Evolutionary conservation across 2,888 invertebrate genomes (phyloP), one percentile per base, ranked within the genome.

Genomic region (Pemphredon lugubris): DNA sequence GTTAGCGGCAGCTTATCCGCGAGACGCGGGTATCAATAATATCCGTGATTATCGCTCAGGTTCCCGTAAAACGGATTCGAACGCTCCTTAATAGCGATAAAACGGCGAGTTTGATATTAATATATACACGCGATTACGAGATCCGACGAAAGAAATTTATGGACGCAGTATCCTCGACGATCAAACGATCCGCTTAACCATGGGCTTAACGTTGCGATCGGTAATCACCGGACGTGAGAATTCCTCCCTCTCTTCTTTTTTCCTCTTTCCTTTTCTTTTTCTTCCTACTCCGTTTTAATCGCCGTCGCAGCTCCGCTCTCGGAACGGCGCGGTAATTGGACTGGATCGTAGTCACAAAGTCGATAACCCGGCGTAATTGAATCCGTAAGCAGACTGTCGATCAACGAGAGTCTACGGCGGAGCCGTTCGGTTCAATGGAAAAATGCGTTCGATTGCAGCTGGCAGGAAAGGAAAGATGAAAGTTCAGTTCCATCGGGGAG

Each of bases 331-430:
- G 69, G 70, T 73, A 75, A 78, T 70, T 78, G 75, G 78, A 75
- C 70, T 37, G 75, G 70, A 78, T 70, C 70, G 73, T 55, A 73
- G 75, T 75, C 78, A 70, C 75, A 73, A 75, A 78, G 76, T 79
- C 78, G 75, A 79, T 79, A 78, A 71, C 70, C 70, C 53, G 59
- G 54, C 59, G 73, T 80, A 80, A 80, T 74, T 78, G 78, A 83
- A 83, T 83, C 73, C 66, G 68, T 70, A 76, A 83, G 75, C 72
- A 79, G 70, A 57, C 75, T 71, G 72, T 75, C 81, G 79, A 82
- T 82, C 77, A 74, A 74, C 73, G 40, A 44, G 40, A 44, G 61
- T 23, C 45, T 42, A 54, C 68, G 53, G 37, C 48, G 60, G 42
- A 67, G 47, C 44, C 54, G 51, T 47, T n/a, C 42, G 45, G 45